Percentiles rank a stretch among this genome's conserved stretches.
phyloP scores from a whole-genome alignment of 2,797 vertebrate genomes.

The Chelmon rostratus region DNA sequence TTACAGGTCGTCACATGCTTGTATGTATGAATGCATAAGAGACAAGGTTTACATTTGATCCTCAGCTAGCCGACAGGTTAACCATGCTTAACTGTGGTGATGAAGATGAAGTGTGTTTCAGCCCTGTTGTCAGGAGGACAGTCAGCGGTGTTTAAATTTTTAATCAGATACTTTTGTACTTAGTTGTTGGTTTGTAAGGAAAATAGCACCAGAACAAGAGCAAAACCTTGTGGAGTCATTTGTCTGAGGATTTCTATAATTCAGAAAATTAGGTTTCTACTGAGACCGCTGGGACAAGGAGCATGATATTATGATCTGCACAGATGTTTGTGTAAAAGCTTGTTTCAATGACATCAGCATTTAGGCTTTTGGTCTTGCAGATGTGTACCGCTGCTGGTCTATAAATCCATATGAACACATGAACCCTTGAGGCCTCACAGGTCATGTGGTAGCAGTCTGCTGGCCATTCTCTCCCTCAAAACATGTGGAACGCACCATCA shows the following conservation, averaged over 20 bases:
- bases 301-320: neutral
- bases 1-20: neutral
- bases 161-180: neutral
- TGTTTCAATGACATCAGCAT: neutral
- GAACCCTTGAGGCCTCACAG: neutral
- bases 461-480: neutral
- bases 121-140: neutral
- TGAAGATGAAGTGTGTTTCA: neutral
- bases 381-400: neutral
- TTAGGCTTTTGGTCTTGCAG: conserved; percentile 22
- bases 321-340: conserved; percentile 12
- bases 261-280: neutral
- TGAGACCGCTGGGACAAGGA: neutral
- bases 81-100: neutral
- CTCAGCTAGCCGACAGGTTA: neutral
- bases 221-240: neutral
- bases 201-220: neutral
- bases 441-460: neutral
- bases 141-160: neutral
- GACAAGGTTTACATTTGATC: neutral
- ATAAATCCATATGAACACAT: conserved; percentile 6
- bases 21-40: neutral
- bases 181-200: neutral
- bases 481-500: neutral
- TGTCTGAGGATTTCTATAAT: neutral